These are phyloP conservation scores for Apamea epomidion DNA, from an alignment of 2,888 invertebrate genomes.

Conservation along the genomic window DNA sequence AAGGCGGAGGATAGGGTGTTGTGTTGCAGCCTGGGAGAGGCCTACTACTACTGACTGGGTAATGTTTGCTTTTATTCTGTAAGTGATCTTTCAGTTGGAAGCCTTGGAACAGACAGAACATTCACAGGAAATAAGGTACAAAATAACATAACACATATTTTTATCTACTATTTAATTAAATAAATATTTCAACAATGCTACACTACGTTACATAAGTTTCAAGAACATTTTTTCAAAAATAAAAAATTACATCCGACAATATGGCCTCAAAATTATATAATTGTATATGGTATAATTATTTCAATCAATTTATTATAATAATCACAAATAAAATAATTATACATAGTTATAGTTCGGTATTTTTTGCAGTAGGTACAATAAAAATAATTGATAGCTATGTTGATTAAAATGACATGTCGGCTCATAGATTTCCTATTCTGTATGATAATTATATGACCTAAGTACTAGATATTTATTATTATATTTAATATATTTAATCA, in stretches of 20 bases:
- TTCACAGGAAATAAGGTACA: background rate
- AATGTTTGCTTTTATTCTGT: background rate
- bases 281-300: constrained; percentile 24
- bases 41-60: background rate
- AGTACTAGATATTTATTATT: constrained; percentile 54
- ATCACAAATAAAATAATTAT: constrained; percentile 31
- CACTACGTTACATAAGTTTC: constrained; percentile 54
- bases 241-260: constrained; percentile 33
- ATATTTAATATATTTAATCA: constrained; percentile 7
- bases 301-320: constrained; percentile 15
- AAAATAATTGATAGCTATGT: constrained; percentile 12
- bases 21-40: too few relatives aligned
- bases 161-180: constrained; percentile 66
- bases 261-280: constrained; percentile 34
- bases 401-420: constrained; percentile 50
- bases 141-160: constrained; percentile 42
- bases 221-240: constrained; percentile 44
- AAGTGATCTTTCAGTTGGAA: background rate
- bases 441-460: constrained; percentile 43
- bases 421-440: constrained; percentile 46
- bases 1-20: too few relatives aligned
- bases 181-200: constrained; percentile 61
- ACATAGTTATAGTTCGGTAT: background rate
- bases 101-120: too few relatives aligned
- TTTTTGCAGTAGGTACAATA: constrained; percentile 15